These are phyloP conservation scores for Cephalopterus ornatus DNA, from an alignment of 2,113 vertebrate species.

Conservation along the genomic window DNA sequence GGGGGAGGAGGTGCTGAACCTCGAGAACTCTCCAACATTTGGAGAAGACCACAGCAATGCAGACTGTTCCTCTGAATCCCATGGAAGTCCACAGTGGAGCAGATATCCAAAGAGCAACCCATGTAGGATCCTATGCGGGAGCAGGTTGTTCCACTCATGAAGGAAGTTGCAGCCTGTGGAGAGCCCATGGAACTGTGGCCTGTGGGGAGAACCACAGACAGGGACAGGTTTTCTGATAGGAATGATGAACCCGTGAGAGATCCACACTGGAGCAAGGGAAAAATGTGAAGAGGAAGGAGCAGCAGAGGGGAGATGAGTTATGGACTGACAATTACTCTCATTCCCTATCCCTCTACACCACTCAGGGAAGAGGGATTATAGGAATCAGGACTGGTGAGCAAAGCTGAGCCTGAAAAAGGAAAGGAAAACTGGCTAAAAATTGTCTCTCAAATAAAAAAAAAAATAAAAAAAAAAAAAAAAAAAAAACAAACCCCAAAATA, in stretches of 20 bases:
- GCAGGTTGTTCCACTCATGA: neutral
- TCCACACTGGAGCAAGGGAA: neutral
- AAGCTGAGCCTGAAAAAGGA: neutral
- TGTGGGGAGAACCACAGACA: neutral
- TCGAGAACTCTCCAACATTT: neutral
- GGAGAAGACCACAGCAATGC: neutral
- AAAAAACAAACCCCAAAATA: neutral
- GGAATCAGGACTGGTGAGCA: neutral
- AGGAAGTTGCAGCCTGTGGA: neutral
- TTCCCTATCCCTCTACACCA: fast-evolving
- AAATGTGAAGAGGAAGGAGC: neutral
- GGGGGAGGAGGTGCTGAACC: fast-evolving
- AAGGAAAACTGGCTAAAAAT: neutral
- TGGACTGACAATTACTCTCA: neutral
- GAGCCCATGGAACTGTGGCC: neutral
- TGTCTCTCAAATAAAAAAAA: neutral
- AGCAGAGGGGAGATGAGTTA: neutral
- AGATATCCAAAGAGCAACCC: neutral
- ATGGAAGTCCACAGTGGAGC: neutral
- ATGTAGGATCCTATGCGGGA: fast-evolving
- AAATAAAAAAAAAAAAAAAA: neutral
- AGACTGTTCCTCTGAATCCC: neutral
- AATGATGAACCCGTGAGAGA: neutral
- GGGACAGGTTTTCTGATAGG: neutral
- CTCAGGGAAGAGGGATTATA: neutral